Evolutionary conservation across 2,797 vertebrate species (phyloP).

Genomic region (Echeneis naucrates): DNA sequence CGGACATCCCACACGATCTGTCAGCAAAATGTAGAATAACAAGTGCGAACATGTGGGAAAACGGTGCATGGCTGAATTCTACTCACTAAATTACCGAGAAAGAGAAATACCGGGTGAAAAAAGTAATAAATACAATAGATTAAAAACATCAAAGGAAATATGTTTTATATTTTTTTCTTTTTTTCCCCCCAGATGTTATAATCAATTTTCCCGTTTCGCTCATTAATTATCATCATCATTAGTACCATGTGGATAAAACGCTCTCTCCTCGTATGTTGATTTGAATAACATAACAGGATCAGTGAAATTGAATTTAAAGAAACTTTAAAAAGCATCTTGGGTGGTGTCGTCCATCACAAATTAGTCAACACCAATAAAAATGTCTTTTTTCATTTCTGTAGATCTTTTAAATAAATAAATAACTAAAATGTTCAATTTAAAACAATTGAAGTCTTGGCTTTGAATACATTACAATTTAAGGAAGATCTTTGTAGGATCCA

Average conservation of each 20-base stretch:
- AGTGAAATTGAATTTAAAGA: background rate
- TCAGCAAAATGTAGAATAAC: background rate
- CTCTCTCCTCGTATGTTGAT: background rate
- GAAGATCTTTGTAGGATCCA: background rate
- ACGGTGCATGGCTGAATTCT: background rate
- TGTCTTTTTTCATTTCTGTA: constrained; percentile 1
- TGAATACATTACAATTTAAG: background rate
- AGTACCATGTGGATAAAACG: background rate
- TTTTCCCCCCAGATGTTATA: background rate
- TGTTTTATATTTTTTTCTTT: background rate
- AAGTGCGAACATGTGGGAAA: background rate
- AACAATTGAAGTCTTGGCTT: background rate
- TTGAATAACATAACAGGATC: background rate
- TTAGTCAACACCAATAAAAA: constrained; percentile 5
- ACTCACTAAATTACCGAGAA: background rate
- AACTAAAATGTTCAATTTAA: constrained; percentile 14
- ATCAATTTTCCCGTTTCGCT: background rate
- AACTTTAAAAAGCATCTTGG: background rate
- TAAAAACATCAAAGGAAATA: background rate
- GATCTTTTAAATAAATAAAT: constrained; percentile 9
- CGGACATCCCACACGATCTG: background rate
- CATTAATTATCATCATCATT: background rate
- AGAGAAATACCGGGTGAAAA: background rate
- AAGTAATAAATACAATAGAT: background rate
- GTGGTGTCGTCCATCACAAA: background rate